Evolutionary conservation across 1,140 invertebrate species (phyloP).

Genomic region (Eumeta japonica): DNA sequence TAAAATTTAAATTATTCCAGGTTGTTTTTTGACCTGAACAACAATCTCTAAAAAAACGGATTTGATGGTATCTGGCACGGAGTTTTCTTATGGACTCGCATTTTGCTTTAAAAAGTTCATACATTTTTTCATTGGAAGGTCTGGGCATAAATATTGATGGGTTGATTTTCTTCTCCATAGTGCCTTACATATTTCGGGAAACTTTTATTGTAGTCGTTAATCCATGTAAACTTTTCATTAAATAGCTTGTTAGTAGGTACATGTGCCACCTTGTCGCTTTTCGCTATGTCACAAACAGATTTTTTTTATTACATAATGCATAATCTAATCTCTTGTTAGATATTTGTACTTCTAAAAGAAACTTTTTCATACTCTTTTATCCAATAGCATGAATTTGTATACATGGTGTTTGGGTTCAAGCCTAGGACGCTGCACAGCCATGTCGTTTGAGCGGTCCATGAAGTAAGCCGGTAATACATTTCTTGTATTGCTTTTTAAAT

Average conservation of each 20-base stretch:
- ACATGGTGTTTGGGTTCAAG: too few species aligned
- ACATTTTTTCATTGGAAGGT: conserved; percentile 13
- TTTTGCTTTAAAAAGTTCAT: conserved; percentile 12
- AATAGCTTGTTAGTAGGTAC: conserved; percentile 10
- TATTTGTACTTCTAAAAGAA: conserved; percentile 10
- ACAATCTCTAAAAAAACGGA: conserved; percentile 11
- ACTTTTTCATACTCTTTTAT: conserved; percentile 9
- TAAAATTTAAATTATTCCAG: conserved; percentile 11
- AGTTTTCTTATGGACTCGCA: conserved; percentile 10
- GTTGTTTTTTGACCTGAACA: conserved; percentile 13
- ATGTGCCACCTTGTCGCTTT: conserved; percentile 8
- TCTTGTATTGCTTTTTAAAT: too few species aligned
- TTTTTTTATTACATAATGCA: conserved; percentile 11
- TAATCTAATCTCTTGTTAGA: conserved; percentile 10
- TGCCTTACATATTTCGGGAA: conserved; percentile 11
- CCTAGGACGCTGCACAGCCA: too few species aligned
- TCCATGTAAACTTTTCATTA: conserved; percentile 13
- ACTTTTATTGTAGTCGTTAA: conserved; percentile 10
- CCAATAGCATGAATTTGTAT: conserved; percentile 8
- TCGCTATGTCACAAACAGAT: conserved; percentile 10
- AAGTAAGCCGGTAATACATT: too few species aligned
- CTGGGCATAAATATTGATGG: conserved; percentile 10
- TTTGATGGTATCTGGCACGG: conserved; percentile 9
- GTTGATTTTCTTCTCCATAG: conserved; percentile 10
- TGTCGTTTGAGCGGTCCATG: too few species aligned